Conservation (phyloP, 2,113 vertebrate genomes). For the Pipra filicauda region DNA sequence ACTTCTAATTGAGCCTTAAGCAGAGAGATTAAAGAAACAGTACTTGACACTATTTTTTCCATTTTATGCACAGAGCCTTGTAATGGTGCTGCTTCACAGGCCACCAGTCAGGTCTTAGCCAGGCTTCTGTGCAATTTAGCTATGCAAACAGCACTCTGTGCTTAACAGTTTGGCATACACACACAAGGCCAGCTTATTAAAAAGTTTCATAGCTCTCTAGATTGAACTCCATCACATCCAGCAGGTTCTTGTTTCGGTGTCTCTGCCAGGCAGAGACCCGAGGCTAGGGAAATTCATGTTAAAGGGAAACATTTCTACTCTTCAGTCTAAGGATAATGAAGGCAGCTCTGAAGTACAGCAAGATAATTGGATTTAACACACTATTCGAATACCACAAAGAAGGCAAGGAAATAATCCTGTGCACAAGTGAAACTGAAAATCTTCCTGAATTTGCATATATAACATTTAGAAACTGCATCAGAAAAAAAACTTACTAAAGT, state of each 20-base stretch:
- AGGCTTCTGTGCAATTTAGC: not conserved
- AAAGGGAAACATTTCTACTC: not conserved
- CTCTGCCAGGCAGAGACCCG: not conserved
- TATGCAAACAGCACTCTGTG: not conserved
- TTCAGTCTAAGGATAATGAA: not conserved
- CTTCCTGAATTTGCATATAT: not conserved
- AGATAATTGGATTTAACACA: not conserved
- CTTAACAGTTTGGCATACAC: not conserved
- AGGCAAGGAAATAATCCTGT: not conserved
- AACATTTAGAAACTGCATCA: not conserved
- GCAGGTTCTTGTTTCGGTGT: not conserved
- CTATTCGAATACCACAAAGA: not conserved
- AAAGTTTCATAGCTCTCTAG: not conserved
- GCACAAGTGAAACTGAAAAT: not conserved
- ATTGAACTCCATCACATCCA: not conserved
- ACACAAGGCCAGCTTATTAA: not conserved
- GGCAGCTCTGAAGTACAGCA: not conserved
- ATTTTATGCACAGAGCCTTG: not conserved
- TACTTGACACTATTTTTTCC: not conserved
- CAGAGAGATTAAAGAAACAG: not conserved
- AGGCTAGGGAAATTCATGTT: not conserved
- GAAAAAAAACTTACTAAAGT: not conserved
- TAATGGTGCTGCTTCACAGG: not conserved
- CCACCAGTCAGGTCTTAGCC: not conserved
- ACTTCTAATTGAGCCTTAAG: not conserved